Conservation (phyloP, 2,888 invertebrate species). For the Ormia ochracea region DNA sequence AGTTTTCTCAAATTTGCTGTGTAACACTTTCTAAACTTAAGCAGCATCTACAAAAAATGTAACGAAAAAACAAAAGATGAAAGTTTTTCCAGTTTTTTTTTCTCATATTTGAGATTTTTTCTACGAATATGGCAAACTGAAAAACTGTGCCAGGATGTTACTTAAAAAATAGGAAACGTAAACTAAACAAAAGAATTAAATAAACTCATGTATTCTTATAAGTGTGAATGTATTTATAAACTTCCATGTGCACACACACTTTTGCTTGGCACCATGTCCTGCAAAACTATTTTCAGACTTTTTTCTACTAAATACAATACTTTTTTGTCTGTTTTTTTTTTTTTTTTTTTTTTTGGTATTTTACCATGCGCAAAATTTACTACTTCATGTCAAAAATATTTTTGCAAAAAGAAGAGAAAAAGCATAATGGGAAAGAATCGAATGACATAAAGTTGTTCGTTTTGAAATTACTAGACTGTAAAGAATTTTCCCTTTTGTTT, state of each 20-base stretch:
- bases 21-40: background rate
- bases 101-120: slow-evolving; percentile 26
- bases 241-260: background rate
- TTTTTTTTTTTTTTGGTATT: background rate
- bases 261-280: slow-evolving; percentile 12
- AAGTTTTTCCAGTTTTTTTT: slow-evolving; percentile 12
- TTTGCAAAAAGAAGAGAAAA: background rate
- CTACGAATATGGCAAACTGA: background rate
- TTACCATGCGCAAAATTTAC: slow-evolving; percentile 14
- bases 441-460: slow-evolving; percentile 34
- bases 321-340: too few species aligned
- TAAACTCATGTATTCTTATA: background rate
- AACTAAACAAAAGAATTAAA: slow-evolving; percentile 17
- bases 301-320: slow-evolving; percentile 7
- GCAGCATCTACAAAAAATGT: background rate
- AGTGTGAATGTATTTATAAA: slow-evolving; percentile 11
- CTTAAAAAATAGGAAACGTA: background rate
- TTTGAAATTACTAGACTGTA: slow-evolving; percentile 34
- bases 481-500: slow-evolving; percentile 25
- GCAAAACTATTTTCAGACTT: slow-evolving; percentile 19
- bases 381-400: slow-evolving; percentile 33
- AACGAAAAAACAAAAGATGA: background rate
- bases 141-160: slow-evolving; percentile 39
- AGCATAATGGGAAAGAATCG: background rate
- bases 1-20: background rate